phyloP scores from a whole-genome alignment of 2,888 invertebrate genomes.

The Zygothrica quintamaculata region DNA sequence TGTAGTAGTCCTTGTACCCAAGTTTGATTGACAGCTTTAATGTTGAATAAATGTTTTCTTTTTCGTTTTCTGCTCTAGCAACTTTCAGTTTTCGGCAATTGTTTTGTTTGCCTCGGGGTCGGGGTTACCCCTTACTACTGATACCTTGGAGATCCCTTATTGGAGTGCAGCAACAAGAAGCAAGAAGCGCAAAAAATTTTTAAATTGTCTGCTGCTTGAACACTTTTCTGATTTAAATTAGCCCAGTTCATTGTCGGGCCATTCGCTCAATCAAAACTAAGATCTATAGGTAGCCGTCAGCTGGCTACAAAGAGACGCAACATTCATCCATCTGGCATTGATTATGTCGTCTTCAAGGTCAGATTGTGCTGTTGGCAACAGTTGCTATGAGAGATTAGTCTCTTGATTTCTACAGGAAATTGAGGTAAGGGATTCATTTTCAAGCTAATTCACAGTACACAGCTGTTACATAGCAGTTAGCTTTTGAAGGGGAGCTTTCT shows the following conservation, averaged over 20 bases:
- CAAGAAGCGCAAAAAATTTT: slow-evolving; percentile 30
- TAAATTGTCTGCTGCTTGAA: slow-evolving; percentile 70
- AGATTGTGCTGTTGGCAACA: slow-evolving; percentile 28
- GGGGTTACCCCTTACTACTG: slow-evolving; percentile 3
- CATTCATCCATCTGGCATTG: slow-evolving; percentile 20
- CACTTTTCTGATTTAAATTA: slow-evolving; percentile 81
- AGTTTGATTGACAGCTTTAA: slow-evolving; percentile 71
- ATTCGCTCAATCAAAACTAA: slow-evolving; percentile 60
- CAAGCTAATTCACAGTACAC: slow-evolving; percentile 1
- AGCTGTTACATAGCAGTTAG: slow-evolving; percentile 21
- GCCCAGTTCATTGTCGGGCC: slow-evolving; percentile 56
- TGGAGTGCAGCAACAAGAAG: no score
- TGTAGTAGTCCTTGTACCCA: slow-evolving; percentile 21
- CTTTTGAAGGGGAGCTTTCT: neutral
- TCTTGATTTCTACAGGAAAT: neutral
- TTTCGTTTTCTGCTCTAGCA: slow-evolving; percentile 24
- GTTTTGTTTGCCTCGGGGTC: slow-evolving; percentile 25
- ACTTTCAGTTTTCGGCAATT: slow-evolving; percentile 63
- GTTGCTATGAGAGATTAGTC: slow-evolving; percentile 25
- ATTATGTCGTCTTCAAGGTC: slow-evolving; percentile 50
- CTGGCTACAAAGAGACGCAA: slow-evolving; percentile 14
- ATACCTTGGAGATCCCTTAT: slow-evolving; percentile 9
- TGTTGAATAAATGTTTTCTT: slow-evolving; percentile 31
- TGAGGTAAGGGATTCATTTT: neutral
- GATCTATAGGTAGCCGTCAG: slow-evolving; percentile 33